phyloP scores from a whole-genome alignment of 2,888 invertebrate genomes.

The Neria commutata region DNA sequence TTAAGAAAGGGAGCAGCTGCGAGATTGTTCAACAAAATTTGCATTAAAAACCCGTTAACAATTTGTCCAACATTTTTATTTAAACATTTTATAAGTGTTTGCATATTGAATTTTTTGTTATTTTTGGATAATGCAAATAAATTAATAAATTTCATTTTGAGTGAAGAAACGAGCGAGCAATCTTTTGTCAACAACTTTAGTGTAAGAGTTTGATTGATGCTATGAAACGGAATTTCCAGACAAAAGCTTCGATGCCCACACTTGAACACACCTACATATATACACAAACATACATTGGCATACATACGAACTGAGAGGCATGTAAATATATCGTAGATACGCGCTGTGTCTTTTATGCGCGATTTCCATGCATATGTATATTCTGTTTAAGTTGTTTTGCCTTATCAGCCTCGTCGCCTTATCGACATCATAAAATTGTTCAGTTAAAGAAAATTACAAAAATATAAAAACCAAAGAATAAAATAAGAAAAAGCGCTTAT shows the following conservation, averaged over 20 bases:
- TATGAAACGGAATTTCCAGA: no score
- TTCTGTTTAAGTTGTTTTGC: conserved; percentile 27
- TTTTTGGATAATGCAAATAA: neutral
- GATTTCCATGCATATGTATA: neutral
- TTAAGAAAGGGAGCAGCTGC: neutral
- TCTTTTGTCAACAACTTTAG: no score
- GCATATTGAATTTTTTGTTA: no score
- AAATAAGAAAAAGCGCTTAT: neutral
- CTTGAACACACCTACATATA: neutral
- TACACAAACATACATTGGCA: no score
- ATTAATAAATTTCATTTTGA: no score
- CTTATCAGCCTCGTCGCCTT: conserved; percentile 28
- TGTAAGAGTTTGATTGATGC: no score
- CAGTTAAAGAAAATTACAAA: conserved; percentile 13
- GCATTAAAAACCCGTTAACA: conserved; percentile 50
- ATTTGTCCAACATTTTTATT: conserved; percentile 4
- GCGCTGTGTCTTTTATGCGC: neutral
- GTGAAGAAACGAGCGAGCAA: no score
- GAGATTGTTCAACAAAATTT: conserved; percentile 29
- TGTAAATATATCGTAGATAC: neutral
- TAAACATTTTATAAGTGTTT: neutral
- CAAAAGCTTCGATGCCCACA: no score
- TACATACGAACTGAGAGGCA: conserved; percentile 4
- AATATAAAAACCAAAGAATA: conserved; percentile 1
- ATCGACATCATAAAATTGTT: conserved; percentile 30